Conservation (phyloP, 2,888 invertebrate species). For the Pyrgus malvae region DNA sequence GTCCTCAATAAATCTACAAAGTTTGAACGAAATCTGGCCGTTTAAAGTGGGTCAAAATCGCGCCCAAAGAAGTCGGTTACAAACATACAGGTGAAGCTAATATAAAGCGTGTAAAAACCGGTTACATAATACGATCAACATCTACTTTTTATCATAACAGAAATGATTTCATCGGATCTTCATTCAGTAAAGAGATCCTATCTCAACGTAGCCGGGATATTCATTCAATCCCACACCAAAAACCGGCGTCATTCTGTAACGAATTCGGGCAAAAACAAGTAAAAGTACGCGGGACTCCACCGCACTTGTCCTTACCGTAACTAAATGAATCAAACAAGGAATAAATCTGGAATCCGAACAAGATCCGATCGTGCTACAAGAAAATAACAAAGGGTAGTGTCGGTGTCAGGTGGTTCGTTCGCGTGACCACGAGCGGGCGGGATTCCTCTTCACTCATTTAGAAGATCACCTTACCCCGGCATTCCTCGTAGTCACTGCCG, state of each 20-base stretch:
- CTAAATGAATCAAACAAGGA: constrained; percentile 46
- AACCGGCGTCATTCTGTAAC: background rate
- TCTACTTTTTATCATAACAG: background rate
- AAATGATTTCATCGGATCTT: background rate
- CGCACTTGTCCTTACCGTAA: constrained; percentile 30
- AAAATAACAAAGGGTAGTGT: constrained; percentile 57
- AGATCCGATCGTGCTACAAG: constrained; percentile 54
- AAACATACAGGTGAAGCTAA: too few relatives aligned
- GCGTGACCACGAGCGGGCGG: constrained; percentile 63
- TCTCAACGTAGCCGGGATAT: background rate
- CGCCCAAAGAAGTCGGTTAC: too few relatives aligned
- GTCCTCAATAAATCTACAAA: too few relatives aligned
- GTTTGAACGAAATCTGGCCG: too few relatives aligned
- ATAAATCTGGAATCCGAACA: constrained; percentile 57
- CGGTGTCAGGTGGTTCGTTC: constrained; percentile 66
- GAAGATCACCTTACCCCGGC: constrained; percentile 66
- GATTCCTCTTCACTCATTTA: constrained; percentile 62
- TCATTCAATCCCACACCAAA: constrained; percentile 10
- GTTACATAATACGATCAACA: background rate
- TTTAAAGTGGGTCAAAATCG: too few relatives aligned
- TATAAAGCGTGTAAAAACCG: too few relatives aligned
- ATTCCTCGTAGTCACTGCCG: constrained; percentile 56
- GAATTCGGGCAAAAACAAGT: constrained; percentile 10
- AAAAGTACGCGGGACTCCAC: background rate
- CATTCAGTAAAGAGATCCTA: background rate